Evolutionary conservation across 2,797 vertebrate species (phyloP).

Genomic region (Amniataba percoides): DNA sequence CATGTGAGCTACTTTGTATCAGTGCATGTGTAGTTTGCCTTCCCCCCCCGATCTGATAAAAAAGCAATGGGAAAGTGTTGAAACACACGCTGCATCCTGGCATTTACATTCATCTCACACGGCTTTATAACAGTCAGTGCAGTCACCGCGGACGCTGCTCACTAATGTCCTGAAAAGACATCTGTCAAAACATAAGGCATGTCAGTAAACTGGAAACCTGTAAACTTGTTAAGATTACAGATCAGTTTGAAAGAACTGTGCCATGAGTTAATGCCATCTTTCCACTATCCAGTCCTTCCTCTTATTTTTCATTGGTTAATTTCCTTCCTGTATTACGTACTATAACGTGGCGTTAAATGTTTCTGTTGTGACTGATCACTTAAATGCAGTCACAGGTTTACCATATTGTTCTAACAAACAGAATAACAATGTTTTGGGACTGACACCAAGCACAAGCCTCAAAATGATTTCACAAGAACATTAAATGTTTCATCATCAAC

Average conservation of each 20-base stretch:
- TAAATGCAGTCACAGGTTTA: neutral
- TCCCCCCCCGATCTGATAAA: conserved; percentile 40
- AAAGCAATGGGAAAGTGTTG: conserved; percentile 14
- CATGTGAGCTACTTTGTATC: conserved; percentile 53
- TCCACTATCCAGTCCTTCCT: too few relatives aligned
- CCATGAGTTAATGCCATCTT: too few relatives aligned
- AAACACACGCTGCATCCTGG: conserved; percentile 18
- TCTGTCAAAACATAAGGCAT: neutral
- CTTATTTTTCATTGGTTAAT: too few relatives aligned
- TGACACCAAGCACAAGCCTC: conserved; percentile 4
- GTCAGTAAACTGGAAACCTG: neutral
- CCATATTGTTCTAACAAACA: conserved; percentile 2
- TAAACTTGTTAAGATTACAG: neutral
- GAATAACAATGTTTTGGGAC: neutral
- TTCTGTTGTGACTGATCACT: neutral
- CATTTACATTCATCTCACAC: conserved; percentile 46
- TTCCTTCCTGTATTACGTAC: too few relatives aligned
- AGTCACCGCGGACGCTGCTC: neutral
- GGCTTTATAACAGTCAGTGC: neutral
- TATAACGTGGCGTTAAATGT: too few relatives aligned
- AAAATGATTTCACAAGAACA: conserved; percentile 27
- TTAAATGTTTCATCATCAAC: conserved; percentile 16
- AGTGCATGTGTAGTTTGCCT: conserved; percentile 39
- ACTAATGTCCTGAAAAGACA: neutral
- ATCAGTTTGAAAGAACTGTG: neutral